Conservation (phyloP, 2,888 invertebrate genomes). For the Agriopis aurantiaria region DNA sequence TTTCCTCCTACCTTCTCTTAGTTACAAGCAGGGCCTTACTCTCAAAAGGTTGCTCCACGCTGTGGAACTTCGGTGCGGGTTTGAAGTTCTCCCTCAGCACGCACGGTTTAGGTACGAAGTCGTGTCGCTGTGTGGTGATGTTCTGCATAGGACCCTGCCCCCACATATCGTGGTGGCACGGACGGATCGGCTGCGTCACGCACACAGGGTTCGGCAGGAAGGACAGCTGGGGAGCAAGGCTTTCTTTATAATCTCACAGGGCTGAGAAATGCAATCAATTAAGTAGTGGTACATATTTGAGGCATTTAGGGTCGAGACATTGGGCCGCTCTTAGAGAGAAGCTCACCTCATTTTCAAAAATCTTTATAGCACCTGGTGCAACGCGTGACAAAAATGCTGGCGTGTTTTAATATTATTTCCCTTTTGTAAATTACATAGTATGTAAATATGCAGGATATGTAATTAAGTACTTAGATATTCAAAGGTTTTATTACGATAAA, state of each 20-base stretch:
- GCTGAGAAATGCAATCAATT: too few species aligned
- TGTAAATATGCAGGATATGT: too few species aligned
- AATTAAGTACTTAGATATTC: too few species aligned
- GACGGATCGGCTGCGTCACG: slow-evolving; percentile 87
- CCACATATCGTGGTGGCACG: slow-evolving; percentile 88
- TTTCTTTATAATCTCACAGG: not conserved
- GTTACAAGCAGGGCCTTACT: slow-evolving; percentile 53
- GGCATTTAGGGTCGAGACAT: too few species aligned
- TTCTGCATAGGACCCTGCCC: slow-evolving; percentile 90
- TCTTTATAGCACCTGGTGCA: too few species aligned
- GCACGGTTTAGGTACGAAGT: slow-evolving; percentile 89
- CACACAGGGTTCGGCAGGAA: slow-evolving; percentile 87
- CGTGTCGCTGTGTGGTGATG: slow-evolving; percentile 91
- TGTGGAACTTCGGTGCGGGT: slow-evolving; percentile 71
- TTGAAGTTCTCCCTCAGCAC: slow-evolving; percentile 75
- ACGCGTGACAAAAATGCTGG: too few species aligned
- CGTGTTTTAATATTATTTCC: too few species aligned
- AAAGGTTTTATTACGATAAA: too few species aligned
- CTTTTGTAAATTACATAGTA: too few species aligned
- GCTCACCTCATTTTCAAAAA: too few species aligned
- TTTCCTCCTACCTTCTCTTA: not conserved
- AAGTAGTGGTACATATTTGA: too few species aligned
- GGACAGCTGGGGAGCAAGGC: slow-evolving; percentile 72
- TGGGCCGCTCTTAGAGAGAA: too few species aligned
- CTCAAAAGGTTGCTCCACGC: slow-evolving; percentile 77